A percentile compares a stretch with the other conserved stretches of the same genome.
Evolutionary conservation across 2,888 invertebrate species (phyloP).

Genomic region (Scotopteryx bipunctaria): DNA sequence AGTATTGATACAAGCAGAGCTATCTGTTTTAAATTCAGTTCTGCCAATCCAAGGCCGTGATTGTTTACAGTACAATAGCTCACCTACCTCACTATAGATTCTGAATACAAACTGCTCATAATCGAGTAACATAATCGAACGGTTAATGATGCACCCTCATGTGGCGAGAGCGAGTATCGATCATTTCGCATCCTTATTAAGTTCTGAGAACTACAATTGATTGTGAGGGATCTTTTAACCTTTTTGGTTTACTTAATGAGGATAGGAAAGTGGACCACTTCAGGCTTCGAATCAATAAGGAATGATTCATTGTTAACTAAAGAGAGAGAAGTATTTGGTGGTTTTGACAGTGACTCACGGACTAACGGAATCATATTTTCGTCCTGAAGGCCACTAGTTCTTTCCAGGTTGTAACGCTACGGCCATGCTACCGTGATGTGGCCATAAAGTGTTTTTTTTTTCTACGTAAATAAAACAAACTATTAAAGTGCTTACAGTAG

Average conservation of each 20-base stretch:
- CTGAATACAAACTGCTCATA: constrained; percentile 58
- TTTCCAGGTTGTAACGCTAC: too few relatives aligned
- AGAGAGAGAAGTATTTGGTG: neutral
- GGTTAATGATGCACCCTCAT: constrained; percentile 50
- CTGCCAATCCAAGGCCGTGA: constrained; percentile 42
- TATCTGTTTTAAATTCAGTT: constrained; percentile 31
- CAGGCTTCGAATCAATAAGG: constrained; percentile 17
- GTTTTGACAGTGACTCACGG: constrained; percentile 1
- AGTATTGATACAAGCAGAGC: constrained; percentile 11
- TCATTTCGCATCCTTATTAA: constrained; percentile 53
- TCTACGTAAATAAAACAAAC: too few relatives aligned
- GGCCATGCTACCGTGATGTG: too few relatives aligned
- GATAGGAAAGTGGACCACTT: constrained; percentile 16
- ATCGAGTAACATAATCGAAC: constrained; percentile 35
- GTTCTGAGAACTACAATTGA: constrained; percentile 41
- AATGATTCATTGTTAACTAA: too few relatives aligned
- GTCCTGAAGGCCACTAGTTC: too few relatives aligned
- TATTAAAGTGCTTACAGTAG: too few relatives aligned
- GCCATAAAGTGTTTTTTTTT: too few relatives aligned
- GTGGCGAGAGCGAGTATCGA: constrained; percentile 39
- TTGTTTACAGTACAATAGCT: constrained; percentile 46
- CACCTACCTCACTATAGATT: constrained; percentile 42
- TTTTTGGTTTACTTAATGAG: constrained; percentile 24
- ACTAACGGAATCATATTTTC: neutral
- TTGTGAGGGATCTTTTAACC: constrained; percentile 23